Evolutionary conservation across 2,797 vertebrate genomes (phyloP), one percentile per base, ranked within the genome.

Genomic region (Anisognathus igniventris): DNA sequence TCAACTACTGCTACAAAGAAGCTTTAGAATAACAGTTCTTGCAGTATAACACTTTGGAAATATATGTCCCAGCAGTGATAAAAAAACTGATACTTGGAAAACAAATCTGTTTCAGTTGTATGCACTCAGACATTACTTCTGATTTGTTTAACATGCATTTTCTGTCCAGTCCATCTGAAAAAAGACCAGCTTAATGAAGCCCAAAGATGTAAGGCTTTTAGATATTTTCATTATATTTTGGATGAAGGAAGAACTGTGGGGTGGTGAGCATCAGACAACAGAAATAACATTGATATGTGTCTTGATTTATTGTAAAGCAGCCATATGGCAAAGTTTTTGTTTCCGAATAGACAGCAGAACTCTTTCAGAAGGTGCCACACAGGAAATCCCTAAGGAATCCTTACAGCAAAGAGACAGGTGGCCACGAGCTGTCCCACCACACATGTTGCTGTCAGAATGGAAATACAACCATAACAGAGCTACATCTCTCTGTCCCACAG

Each of bases 111-210:
- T 92, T 79, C 61, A 60, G 74, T 37, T 80, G 48, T 10, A 42
- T 94, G 53, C 68, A 79, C 39, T 85, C 61, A 92, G 62, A 60
- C 8, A 8, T 93, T 74, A 60, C 31, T 90, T 81, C 64, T 80
- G 65, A 87, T 85, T 92, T 95, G n/a, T 78, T 92, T 93, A 93
- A 87, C 39, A 23, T 48, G 19, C 47, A 35, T 85, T 48, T 87
- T 89, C 84, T 87, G 60, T 57, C 83, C 83, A 82, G 48, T 57
- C 53, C 79, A 45, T 61, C 72, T 80, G 57, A 92, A 85, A 54
- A 84, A 62, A 77, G 25, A 80, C 23, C 20, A 73, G 22, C 8
- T 70, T 89, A 86, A 90, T 37, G 53, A 89, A 87, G n/a, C 25
- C 53, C 54, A 57, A 65, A 74, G 57, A 77, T 62, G 24, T 60